A percentile compares a stretch with the other conserved stretches of the same genome.
Conservation (phyloP, 2,797 vertebrate species). For the Arctocebus calabarensis region DNA sequence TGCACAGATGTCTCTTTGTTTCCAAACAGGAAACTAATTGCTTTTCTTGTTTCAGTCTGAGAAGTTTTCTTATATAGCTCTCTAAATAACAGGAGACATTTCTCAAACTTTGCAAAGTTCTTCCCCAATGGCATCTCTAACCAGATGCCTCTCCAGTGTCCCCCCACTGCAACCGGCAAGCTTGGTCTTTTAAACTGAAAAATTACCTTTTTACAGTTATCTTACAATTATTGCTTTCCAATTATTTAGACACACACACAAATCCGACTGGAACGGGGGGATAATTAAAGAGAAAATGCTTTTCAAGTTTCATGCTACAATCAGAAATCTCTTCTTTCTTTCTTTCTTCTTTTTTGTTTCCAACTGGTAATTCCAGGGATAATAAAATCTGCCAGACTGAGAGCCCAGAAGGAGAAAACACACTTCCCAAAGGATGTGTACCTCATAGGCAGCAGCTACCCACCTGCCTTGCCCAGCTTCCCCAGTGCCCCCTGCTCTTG, state of each 20-base stretch:
- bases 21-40: conserved; percentile 86
- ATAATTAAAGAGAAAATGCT: not conserved
- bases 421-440: not conserved
- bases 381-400: conserved; percentile 24
- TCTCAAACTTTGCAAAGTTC: conserved; percentile 83
- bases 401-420: conserved; percentile 22
- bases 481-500: conserved; percentile 40
- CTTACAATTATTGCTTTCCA: not conserved
- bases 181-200: conserved; percentile 29
- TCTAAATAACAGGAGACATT: conserved; percentile 85
- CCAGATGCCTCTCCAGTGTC: conserved; percentile 41
- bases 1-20: conserved; percentile 89
- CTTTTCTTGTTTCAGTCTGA: conserved; percentile 86
- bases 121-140: conserved; percentile 69
- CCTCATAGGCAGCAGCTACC: conserved; percentile 41
- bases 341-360: not conserved
- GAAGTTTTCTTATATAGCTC: conserved; percentile 84
- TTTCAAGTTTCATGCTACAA: conserved; percentile 31
- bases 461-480: not conserved
- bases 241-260: not conserved
- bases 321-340: not conserved
- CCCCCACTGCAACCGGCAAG: conserved; percentile 7
- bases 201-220: not conserved
- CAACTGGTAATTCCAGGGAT: conserved; percentile 18
- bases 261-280: not conserved